These are phyloP conservation scores for Mugil cephalus DNA, from an alignment of 2,113 vertebrate species.

Conservation along the genomic window DNA sequence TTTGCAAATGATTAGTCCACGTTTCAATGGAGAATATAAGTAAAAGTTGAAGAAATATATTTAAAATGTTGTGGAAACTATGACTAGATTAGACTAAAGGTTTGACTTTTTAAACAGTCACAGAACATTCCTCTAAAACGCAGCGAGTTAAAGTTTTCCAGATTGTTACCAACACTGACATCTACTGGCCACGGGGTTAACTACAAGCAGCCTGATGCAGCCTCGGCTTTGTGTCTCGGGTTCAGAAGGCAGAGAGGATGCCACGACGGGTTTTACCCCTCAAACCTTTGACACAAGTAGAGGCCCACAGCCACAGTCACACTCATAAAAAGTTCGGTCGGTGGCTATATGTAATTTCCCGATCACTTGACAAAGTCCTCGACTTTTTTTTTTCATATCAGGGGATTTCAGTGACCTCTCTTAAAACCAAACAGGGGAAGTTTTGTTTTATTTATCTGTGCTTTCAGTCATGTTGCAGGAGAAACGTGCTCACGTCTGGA, in stretches of 20 bases:
- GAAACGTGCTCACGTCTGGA: background rate
- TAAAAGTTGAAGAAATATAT: background rate
- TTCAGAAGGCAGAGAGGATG: background rate
- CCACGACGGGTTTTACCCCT: background rate
- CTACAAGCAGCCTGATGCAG: background rate
- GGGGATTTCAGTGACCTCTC: background rate
- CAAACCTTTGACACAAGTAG: background rate
- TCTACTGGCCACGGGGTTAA: slow-evolving; percentile 51
- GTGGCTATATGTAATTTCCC: background rate
- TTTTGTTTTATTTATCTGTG: background rate
- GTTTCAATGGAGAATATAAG: background rate
- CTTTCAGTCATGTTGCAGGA: background rate
- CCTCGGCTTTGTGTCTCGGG: background rate
- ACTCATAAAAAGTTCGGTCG: background rate
- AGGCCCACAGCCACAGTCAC: background rate
- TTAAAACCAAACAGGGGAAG: too few relatives aligned
- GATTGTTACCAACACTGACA: slow-evolving; percentile 67
- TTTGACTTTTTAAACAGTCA: background rate
- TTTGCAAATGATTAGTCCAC: background rate
- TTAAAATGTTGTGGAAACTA: background rate
- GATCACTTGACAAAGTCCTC: background rate
- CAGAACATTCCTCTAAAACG: slow-evolving; percentile 8
- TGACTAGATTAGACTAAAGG: background rate
- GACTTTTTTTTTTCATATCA: background rate
- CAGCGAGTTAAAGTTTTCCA: background rate